Evolutionary conservation across 2,113 vertebrate species (phyloP).

Genomic region (Apistogramma diplotaenia): DNA sequence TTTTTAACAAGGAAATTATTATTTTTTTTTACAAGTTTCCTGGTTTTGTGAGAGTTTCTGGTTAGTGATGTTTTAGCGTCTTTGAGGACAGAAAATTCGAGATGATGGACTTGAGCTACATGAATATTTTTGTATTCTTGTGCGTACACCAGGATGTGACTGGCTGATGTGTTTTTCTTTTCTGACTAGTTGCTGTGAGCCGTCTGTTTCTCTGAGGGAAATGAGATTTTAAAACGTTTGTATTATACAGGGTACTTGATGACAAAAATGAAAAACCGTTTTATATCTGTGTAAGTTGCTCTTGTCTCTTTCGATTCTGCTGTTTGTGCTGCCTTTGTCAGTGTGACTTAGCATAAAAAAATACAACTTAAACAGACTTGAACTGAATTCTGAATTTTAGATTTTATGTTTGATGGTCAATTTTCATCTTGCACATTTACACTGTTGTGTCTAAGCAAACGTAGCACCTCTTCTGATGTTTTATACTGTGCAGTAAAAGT

Average conservation of each 20-base stretch:
- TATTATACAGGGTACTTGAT: slow-evolving; percentile 41
- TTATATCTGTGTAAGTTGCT: slow-evolving; percentile 43
- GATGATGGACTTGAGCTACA: slow-evolving; percentile 22
- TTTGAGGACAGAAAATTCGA: not conserved
- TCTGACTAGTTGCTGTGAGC: not conserved
- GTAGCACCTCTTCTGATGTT: slow-evolving; percentile 46
- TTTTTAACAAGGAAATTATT: slow-evolving; percentile 32
- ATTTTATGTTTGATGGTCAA: slow-evolving; percentile 33
- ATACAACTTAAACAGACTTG: slow-evolving; percentile 12
- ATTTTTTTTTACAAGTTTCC: slow-evolving; percentile 22
- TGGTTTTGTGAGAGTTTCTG: slow-evolving; percentile 6
- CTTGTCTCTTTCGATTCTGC: slow-evolving; percentile 20
- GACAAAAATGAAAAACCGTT: slow-evolving; percentile 6
- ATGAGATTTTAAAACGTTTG: slow-evolving; percentile 5
- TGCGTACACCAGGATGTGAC: slow-evolving; percentile 33
- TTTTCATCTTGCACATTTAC: slow-evolving; percentile 54
- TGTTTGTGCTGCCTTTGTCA: slow-evolving; percentile 59
- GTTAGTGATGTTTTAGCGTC: not conserved
- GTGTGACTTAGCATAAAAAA: slow-evolving; percentile 18
- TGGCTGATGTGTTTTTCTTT: not conserved
- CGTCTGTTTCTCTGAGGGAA: slow-evolving; percentile 2
- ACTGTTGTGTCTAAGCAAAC: slow-evolving; percentile 58
- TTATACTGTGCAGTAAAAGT: slow-evolving; percentile 52
- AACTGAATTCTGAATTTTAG: slow-evolving; percentile 26
- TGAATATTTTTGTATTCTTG: slow-evolving; percentile 69